Percentiles rank a stretch among this genome's conserved stretches.
phyloP scores from a whole-genome alignment of 1,140 invertebrate genomes.

The Apis cerana region DNA sequence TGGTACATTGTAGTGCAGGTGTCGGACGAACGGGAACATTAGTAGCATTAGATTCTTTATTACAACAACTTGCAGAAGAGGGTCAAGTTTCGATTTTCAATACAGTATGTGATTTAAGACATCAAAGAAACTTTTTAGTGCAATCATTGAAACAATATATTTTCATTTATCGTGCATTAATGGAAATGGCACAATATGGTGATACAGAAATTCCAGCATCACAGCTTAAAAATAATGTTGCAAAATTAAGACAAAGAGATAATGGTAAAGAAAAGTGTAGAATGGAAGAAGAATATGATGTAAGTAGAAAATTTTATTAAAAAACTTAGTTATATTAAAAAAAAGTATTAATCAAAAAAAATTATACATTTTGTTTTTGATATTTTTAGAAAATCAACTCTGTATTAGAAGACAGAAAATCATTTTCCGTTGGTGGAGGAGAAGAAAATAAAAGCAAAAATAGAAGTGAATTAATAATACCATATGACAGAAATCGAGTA shows the following conservation, averaged over 20 bases:
- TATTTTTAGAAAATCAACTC: constrained; percentile 88
- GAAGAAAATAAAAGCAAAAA: constrained; percentile 95
- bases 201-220: constrained; percentile 92
- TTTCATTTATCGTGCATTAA: constrained; percentile 96
- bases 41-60: constrained; percentile 93
- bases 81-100: constrained; percentile 93
- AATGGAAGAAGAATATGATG: constrained; percentile 93
- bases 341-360: constrained; percentile 22
- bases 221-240: constrained; percentile 86
- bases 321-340: constrained; percentile 7
- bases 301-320: constrained; percentile 73
- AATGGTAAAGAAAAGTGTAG: constrained; percentile 85
- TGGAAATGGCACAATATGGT: constrained; percentile 96
- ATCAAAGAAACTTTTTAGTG: constrained; percentile 95
- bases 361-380: constrained; percentile 1
- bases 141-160: constrained; percentile 99
- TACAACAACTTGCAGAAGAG: constrained; percentile 92
- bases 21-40: constrained; percentile 96
- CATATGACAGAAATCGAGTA: constrained; percentile 95
- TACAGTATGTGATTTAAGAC: constrained; percentile 92
- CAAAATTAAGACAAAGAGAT: constrained; percentile 86
- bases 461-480: constrained; percentile 92
- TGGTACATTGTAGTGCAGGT: constrained; percentile 96
- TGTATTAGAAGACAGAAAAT: constrained; percentile 91
- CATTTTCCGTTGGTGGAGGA: constrained; percentile 88